Evolutionary conservation across 2,888 invertebrate species (phyloP), one percentile per base, ranked within the genome.

Genomic region (Chymomyza amoena): DNA sequence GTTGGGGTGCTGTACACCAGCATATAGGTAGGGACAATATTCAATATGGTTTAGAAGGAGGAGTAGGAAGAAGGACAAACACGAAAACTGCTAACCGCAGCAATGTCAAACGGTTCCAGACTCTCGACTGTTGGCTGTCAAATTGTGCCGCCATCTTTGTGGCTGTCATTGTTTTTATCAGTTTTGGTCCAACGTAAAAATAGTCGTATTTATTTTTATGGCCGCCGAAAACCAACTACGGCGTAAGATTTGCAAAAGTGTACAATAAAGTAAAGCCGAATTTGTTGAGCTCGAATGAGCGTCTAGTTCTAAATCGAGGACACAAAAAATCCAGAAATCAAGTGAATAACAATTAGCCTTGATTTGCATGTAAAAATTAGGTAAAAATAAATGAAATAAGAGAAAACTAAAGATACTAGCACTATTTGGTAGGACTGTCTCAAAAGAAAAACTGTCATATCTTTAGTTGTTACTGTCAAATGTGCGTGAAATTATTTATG

Each of bases 181-280:
- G 60, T 15, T 15, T 54, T 57, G 57, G 60, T 32, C 5, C n/a
- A 32, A 60, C 60, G 60, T 60, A 60, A 60, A 60, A 52, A 63
- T 63, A 52, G 52, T 28, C 63, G 54, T 52, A 63, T 50, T 63
- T 63, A 52, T 63, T 63, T 63, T 62, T 50, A 63, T 52, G 52
- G 36, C 54, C 32, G 13, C 32, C 28, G 5, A 56, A 6, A 32
- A 36, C 16, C 63, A 61, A 61, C 39, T 18, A 16, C 61, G 13
- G 39, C 16, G 16, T 9, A 15, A 28, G n/a, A 32, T 36, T 60
- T 60, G n/a, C 32, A 13, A 60, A 32, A 32, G 36, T 32, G 39
- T 28, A n/a, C 60, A 39, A 60, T 60, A 60, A 60, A 60, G 60
- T n/a, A 32, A 36, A 7, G 52, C 15, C 28, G 36, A 52, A 51